phyloP scores from a whole-genome alignment of 2,888 invertebrate genomes.

The Dicycla oo region DNA sequence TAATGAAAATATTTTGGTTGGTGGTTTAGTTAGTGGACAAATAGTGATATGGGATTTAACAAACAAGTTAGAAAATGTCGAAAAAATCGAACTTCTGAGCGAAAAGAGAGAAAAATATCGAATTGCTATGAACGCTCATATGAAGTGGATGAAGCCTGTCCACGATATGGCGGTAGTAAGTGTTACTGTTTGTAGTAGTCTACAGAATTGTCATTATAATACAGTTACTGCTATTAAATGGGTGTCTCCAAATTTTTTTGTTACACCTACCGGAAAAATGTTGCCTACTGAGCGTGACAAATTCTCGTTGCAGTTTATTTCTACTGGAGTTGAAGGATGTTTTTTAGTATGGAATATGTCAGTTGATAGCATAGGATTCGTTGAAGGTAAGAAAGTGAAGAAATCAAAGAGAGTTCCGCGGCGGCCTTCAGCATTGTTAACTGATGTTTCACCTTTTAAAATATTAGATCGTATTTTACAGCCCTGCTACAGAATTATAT shows the following conservation, averaged over 20 bases:
- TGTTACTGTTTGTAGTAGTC: conserved; percentile 91
- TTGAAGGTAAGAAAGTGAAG: conserved; percentile 81
- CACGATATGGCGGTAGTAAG: conserved; percentile 90
- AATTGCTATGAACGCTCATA: conserved; percentile 90
- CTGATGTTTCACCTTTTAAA: conserved; percentile 91
- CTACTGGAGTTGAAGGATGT: conserved; percentile 92
- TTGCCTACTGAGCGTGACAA: conserved; percentile 73
- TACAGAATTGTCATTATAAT: conserved; percentile 91
- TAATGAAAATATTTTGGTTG: conserved; percentile 92
- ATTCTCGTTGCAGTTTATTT: conserved; percentile 91
- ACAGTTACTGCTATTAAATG: conserved; percentile 92
- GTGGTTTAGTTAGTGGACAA: conserved; percentile 94
- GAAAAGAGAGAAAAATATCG: conserved; percentile 92
- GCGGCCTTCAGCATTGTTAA: conserved; percentile 90
- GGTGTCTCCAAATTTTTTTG: conserved; percentile 91
- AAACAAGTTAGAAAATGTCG: conserved; percentile 91
- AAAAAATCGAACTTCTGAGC: conserved; percentile 91
- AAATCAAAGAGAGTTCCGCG: conserved; percentile 85
- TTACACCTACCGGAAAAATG: conserved; percentile 91
- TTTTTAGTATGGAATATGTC: conserved; percentile 94
- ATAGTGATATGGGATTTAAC: conserved; percentile 93
- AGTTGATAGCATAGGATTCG: conserved; percentile 78
- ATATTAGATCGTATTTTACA: conserved; percentile 91
- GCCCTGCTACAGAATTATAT: conserved; percentile 91
- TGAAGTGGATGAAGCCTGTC: conserved; percentile 93